phyloP scores from a whole-genome alignment of 2,888 invertebrate genomes.

The Sacculina carcini region DNA sequence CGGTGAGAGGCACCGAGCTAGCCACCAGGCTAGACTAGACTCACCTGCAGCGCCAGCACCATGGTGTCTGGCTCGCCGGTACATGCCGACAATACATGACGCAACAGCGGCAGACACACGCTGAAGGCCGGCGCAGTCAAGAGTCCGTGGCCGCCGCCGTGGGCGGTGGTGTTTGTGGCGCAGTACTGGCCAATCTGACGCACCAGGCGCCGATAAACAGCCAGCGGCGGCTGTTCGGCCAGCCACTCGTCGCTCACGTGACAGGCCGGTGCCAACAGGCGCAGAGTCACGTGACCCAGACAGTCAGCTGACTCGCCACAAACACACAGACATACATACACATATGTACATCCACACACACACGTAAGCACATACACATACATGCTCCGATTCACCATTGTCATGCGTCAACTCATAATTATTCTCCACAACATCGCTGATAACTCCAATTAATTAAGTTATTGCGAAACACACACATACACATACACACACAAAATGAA shows the following conservation, averaged over 20 bases:
- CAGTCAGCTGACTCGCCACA: constrained; percentile 26
- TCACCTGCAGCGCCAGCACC: constrained; percentile 18
- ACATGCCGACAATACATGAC: constrained; percentile 11
- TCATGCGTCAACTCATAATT: not conserved
- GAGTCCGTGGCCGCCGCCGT: constrained; percentile 16
- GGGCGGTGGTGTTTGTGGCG: too few species aligned
- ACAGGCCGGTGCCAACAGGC: constrained; percentile 36
- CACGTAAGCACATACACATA: not conserved
- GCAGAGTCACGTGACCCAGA: constrained; percentile 42
- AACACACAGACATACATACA: not conserved
- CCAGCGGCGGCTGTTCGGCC: constrained; percentile 55
- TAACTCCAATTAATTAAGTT: not conserved
- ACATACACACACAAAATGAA: not conserved
- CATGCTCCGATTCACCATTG: not conserved
- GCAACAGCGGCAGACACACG: constrained; percentile 52
- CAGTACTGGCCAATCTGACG: not conserved
- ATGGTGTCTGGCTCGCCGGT: constrained; percentile 15
- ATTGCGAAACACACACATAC: not conserved
- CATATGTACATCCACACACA: not conserved
- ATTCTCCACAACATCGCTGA: not conserved
- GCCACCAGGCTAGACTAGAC: constrained; percentile 12
- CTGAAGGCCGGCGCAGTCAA: constrained; percentile 50
- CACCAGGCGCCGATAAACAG: constrained; percentile 37
- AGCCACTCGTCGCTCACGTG: constrained; percentile 20
- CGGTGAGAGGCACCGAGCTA: too few species aligned